Evolutionary conservation across 2,888 invertebrate genomes (phyloP).

Genomic region (Romanomermis culicivorax): DNA sequence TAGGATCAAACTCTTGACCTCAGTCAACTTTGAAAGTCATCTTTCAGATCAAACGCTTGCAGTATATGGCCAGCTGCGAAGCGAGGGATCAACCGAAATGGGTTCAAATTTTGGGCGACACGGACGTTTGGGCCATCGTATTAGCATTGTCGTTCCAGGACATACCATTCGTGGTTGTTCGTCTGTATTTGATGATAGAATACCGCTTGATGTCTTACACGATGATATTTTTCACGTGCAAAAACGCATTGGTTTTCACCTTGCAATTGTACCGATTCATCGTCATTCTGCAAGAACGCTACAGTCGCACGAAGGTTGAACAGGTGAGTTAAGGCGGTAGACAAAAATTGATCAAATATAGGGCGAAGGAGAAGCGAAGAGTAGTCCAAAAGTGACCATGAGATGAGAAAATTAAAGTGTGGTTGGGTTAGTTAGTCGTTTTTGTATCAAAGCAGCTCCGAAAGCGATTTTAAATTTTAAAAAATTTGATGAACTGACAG

Average conservation of each 20-base stretch:
- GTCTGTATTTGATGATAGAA: slow-evolving; percentile 23
- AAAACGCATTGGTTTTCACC: slow-evolving; percentile 21
- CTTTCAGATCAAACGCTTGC: slow-evolving; percentile 8
- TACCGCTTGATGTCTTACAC: slow-evolving; percentile 25
- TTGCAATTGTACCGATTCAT: slow-evolving; percentile 22
- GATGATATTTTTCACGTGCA: slow-evolving; percentile 28
- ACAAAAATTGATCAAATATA: too few species aligned
- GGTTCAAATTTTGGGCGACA: slow-evolving; percentile 14
- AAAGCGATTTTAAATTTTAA: too few species aligned
- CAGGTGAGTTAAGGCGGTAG: too few species aligned
- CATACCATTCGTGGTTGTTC: slow-evolving; percentile 26
- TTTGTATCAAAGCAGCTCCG: too few species aligned
- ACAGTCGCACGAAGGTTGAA: background rate
- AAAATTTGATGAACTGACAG: too few species aligned
- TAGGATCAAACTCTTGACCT: too few species aligned
- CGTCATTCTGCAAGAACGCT: slow-evolving; percentile 11
- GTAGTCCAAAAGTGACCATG: too few species aligned
- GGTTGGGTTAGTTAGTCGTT: too few species aligned
- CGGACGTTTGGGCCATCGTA: slow-evolving; percentile 33
- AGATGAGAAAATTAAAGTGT: too few species aligned
- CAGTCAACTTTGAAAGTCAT: too few species aligned
- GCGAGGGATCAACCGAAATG: slow-evolving; percentile 21
- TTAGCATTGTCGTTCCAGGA: slow-evolving; percentile 31
- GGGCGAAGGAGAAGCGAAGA: too few species aligned
- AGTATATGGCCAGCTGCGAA: slow-evolving; percentile 19